Evolutionary conservation across 2,797 vertebrate genomes (phyloP).

Genomic region (Mus minutoides): DNA sequence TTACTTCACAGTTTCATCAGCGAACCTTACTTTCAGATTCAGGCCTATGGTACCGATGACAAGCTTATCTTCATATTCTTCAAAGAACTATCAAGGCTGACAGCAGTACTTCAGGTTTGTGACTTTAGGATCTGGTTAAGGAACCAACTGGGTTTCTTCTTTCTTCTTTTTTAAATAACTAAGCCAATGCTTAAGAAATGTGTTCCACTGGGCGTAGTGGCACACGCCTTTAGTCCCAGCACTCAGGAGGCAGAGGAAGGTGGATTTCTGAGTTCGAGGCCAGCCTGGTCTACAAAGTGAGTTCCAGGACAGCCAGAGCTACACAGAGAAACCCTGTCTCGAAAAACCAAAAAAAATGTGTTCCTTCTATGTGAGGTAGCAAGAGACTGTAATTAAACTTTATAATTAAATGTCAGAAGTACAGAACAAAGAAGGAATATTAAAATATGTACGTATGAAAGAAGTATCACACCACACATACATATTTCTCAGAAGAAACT

Average conservation of each 20-base stretch:
- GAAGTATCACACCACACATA: neutral
- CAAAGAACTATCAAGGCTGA: neutral
- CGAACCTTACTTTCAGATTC: neutral
- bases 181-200: conserved; percentile 35
- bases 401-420: no score
- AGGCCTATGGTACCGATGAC: neutral
- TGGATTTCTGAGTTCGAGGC: no score
- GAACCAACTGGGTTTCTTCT: neutral
- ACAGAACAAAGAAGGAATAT: no score
- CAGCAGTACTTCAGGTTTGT: neutral
- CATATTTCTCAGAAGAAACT: neutral
- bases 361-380: neutral
- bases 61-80: neutral
- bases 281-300: no score
- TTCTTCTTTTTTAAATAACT: neutral
- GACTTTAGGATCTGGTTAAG: neutral
- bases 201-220: no score
- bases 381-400: no score
- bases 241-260: no score
- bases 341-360: neutral
- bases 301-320: no score
- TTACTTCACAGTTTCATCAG: neutral
- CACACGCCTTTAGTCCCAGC: no score
- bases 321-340: no score
- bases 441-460: no score